Evolutionary conservation across 2,113 vertebrate species (phyloP), one percentile per base, ranked within the genome.

Genomic region (Etheostoma cragini): DNA sequence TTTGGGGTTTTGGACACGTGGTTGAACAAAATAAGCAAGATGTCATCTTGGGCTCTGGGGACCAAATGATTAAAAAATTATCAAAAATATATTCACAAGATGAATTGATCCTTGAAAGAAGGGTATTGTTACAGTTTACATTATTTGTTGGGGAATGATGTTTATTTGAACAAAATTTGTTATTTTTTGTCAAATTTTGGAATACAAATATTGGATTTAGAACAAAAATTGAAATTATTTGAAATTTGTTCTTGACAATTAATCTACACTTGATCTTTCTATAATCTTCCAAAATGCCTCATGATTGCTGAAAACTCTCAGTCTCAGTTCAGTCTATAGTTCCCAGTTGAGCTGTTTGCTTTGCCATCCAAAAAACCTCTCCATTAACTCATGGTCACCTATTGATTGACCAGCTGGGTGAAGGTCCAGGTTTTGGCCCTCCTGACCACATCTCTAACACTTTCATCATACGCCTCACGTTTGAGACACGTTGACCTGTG

Each of bases 401-500:
- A 77, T 90, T 84, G 85, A 89, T 89, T 81, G 76, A 57, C 26
- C 72, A 30, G 67, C 57, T 46, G 49, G 61, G 42, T 66, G 62
- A 49, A 65, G 69, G 78, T 86, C 22, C 42, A 64, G 42, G 22
- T 82, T 58, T 45, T 30, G 54, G 21, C 67, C 64, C 24, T 76
- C 35, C 11, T 5, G 33, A 3, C 53, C 35, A 7, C 80, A 24
- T 52, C 70, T 50, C 35, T n/a, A 46, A 67, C 63, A 56, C 82
- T 58, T 26, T 33, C 35, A 16, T 80, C 26, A 33, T 75, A 61
- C 38, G 49, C 50, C 15, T 21, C 1, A n/a, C 6, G 58, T 70
- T 45, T 35, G 80, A 78, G 80, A 81, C 74, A 19, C 6, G 2
- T 21, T 88, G 89, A 90, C 85, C 92, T 52, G 67, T 17, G 13